A percentile compares a stretch with the other conserved stretches of the same genome.
phyloP scores from a whole-genome alignment of 2,113 vertebrate species.

The Jacana jacana region DNA sequence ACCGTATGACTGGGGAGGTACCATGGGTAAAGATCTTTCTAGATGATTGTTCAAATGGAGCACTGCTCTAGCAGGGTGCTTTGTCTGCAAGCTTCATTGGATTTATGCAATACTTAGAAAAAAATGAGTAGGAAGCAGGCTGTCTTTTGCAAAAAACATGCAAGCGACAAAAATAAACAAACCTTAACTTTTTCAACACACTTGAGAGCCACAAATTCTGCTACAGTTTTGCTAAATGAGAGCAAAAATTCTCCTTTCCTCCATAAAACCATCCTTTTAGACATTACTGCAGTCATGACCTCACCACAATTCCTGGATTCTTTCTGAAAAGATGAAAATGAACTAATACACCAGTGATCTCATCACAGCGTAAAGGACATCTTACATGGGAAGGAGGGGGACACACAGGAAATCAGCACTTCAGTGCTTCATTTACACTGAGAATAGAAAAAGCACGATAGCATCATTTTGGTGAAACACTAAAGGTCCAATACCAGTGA shows the following conservation, averaged over 20 bases:
- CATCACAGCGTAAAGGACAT: not conserved
- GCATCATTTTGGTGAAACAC: not conserved
- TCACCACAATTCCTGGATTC: not conserved
- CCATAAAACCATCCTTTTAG: not conserved
- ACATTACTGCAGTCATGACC: slow-evolving; percentile 41
- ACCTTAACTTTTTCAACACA: not conserved
- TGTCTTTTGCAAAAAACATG: not conserved
- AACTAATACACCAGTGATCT: slow-evolving; percentile 42
- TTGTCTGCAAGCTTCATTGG: not conserved
- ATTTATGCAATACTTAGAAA: not conserved
- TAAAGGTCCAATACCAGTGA: not conserved
- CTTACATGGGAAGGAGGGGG: not conserved
- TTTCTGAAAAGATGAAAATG: slow-evolving; percentile 46
- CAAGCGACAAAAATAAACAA: not conserved
- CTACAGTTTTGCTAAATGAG: not conserved
- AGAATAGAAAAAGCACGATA: not conserved
- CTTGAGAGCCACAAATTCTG: not conserved
- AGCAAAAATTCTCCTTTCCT: not conserved
- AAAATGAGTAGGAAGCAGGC: not conserved
- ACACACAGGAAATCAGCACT: not conserved
- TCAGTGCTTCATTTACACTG: not conserved
- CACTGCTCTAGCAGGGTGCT: not conserved
- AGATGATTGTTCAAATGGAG: not conserved
- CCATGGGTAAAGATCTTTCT: not conserved
- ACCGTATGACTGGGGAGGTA: not conserved